A percentile compares a stretch with the other conserved stretches of the same genome.
Conservation (phyloP, 2,797 vertebrate genomes). For the Hipposideros larvatus region DNA sequence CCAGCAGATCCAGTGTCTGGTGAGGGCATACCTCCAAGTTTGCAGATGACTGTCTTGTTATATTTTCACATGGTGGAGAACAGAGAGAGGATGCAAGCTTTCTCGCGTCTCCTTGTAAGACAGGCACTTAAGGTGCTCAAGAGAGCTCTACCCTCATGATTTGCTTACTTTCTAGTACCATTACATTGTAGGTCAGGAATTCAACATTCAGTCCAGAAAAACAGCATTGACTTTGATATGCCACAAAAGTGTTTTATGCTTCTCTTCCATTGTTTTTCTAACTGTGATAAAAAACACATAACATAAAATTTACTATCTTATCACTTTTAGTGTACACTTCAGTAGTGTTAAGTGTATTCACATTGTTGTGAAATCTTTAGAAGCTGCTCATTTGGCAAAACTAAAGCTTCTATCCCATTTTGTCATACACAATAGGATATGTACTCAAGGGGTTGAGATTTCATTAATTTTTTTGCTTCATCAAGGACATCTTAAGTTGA, state of each 20-base stretch:
- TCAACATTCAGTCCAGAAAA: neutral
- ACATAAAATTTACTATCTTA: neutral
- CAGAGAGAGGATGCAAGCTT: neutral
- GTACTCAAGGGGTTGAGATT: neutral
- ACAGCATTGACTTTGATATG: neutral
- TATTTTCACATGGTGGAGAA: neutral
- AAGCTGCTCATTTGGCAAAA: neutral
- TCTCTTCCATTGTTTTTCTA: neutral
- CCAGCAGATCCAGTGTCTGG: neutral
- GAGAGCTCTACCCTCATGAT: no score
- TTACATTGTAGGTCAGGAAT: neutral
- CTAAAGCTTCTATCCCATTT: neutral
- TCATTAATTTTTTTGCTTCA: constrained; percentile 7
- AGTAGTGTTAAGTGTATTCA: neutral
- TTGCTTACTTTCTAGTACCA: neutral
- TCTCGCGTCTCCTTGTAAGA: neutral
- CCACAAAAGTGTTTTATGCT: neutral
- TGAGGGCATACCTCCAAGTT: neutral
- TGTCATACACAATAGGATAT: neutral
- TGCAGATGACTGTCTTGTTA: neutral
- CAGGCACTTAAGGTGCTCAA: no score
- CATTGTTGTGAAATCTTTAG: neutral
- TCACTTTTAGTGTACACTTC: neutral
- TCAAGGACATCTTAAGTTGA: neutral
- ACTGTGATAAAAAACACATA: neutral